These are phyloP conservation scores for Euspilapteryx auroguttella DNA, from an alignment of 2,888 invertebrate species.

Conservation along the genomic window DNA sequence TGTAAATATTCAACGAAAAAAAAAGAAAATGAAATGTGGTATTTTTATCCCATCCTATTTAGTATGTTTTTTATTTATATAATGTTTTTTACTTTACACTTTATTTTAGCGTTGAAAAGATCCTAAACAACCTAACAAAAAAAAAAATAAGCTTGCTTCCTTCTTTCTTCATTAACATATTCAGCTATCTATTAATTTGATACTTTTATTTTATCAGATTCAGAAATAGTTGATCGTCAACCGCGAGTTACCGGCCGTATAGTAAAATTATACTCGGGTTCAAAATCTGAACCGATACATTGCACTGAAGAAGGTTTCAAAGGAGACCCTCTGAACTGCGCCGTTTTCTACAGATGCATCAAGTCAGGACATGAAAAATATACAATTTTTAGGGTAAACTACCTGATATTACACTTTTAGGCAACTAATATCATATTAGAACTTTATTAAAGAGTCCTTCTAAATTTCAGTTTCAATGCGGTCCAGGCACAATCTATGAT, in stretches of 20 bases:
- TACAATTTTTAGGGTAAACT: conserved; percentile 54
- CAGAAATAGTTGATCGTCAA: conserved; percentile 12
- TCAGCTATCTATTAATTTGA: no score
- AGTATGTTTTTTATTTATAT: neutral
- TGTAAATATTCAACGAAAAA: no score
- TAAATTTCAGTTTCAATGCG: conserved; percentile 72
- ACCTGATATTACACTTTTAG: no score
- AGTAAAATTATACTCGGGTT: conserved; percentile 36
- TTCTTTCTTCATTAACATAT: no score
- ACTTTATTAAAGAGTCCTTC: no score
- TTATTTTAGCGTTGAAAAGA: no score
- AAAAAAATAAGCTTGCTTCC: no score
- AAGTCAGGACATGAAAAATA: conserved; percentile 57
- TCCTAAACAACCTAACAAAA: no score
- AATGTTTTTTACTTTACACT: conserved; percentile 10
- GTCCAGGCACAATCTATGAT: conserved; percentile 75
- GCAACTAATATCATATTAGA: no score
- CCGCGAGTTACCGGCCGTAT: conserved; percentile 25
- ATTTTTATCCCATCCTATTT: no score
- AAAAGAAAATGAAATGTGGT: no score
- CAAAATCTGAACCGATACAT: conserved; percentile 35
- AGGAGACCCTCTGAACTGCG: conserved; percentile 72
- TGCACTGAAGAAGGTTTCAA: conserved; percentile 73
- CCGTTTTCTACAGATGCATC: conserved; percentile 75
- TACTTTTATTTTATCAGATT: no score